A percentile compares a stretch with the other conserved stretches of the same genome.
Conservation (phyloP, 2,888 invertebrate species). For the Synergus japonicus region DNA sequence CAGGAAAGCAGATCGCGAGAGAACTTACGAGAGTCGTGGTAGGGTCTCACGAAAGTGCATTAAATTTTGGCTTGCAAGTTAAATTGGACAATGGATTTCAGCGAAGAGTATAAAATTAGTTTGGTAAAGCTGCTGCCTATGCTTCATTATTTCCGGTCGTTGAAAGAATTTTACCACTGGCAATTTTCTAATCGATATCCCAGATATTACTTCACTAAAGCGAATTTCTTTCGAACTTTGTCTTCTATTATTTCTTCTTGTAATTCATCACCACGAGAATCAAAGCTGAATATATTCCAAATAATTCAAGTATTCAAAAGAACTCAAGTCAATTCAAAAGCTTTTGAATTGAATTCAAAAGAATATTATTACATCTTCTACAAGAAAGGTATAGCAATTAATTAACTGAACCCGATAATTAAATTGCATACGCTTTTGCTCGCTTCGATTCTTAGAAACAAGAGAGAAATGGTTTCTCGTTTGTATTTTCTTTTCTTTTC, state of each 20-base stretch:
- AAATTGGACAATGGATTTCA: constrained; percentile 49
- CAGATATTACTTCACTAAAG: not conserved
- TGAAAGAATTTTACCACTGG: constrained; percentile 17
- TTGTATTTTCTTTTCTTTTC: not conserved
- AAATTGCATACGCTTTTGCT: not conserved
- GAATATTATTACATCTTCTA: not conserved
- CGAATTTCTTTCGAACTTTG: not conserved
- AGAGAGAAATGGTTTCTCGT: not conserved
- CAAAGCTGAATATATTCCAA: not conserved
- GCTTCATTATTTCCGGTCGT: constrained; percentile 28
- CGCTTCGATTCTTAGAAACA: not conserved
- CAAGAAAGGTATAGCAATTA: not conserved
- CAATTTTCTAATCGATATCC: constrained; percentile 29
- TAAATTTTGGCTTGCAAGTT: constrained; percentile 46
- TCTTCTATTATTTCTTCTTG: not conserved
- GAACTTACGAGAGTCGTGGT: constrained; percentile 33
- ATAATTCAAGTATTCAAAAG: too few relatives aligned
- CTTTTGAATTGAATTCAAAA: too few relatives aligned
- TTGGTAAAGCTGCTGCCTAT: not conserved
- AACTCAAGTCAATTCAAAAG: too few relatives aligned
- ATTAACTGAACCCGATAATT: not conserved
- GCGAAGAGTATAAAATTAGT: constrained; percentile 23
- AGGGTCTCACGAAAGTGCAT: constrained; percentile 42
- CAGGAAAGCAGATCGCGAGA: constrained; percentile 35
- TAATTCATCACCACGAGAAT: not conserved